Conservation (phyloP, 2,113 vertebrate species). For the Oncorhynchus masou region DNA sequence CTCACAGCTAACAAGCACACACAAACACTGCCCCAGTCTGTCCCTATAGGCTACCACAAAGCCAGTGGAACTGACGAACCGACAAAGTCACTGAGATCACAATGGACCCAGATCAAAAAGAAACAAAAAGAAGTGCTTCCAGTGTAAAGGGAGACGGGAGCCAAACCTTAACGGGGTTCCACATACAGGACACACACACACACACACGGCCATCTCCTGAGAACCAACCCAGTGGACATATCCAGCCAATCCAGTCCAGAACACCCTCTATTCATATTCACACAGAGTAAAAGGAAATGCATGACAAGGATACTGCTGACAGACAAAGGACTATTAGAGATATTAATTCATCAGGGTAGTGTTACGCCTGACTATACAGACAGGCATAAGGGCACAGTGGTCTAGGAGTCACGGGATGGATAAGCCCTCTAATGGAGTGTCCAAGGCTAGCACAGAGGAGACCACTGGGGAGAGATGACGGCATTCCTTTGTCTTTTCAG, state of each 20-base stretch:
- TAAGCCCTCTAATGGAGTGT: background rate
- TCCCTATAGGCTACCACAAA: conserved; percentile 1
- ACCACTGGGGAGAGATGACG: background rate
- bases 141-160: conserved; percentile 19
- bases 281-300: conserved; percentile 14
- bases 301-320: conserved; percentile 36
- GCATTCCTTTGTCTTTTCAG: conserved; percentile 37
- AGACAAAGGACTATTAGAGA: conserved; percentile 1
- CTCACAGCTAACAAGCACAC: background rate
- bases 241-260: background rate
- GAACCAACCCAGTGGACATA: conserved; percentile 8
- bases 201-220: conserved; percentile 18
- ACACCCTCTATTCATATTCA: conserved; percentile 10
- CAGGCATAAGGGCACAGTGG: no score
- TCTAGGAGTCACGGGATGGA: background rate
- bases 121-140: conserved; percentile 24
- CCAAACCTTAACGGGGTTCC: conserved; percentile 34
- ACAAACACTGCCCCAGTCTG: conserved; percentile 1
- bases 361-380: conserved; percentile 16
- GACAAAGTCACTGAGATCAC: conserved; percentile 27
- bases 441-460: background rate
- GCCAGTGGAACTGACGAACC: conserved; percentile 16
- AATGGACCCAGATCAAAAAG: conserved; percentile 27
- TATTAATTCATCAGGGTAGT: background rate
- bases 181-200: background rate